phyloP scores from a whole-genome alignment of 2,888 invertebrate genomes.

The Pycnomerus fuliginosus region DNA sequence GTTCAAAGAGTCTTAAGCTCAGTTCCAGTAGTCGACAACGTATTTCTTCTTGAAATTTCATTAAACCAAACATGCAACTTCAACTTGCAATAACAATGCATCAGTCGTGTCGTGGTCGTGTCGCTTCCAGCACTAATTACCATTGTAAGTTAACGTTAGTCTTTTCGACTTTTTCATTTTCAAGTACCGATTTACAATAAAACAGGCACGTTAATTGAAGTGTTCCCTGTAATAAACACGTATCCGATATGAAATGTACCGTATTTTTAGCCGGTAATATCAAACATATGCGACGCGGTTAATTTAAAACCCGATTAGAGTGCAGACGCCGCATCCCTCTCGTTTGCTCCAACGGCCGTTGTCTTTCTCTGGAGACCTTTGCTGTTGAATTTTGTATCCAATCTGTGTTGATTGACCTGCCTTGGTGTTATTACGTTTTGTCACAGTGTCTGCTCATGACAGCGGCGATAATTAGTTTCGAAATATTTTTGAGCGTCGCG shows the following conservation, averaged over 20 bases:
- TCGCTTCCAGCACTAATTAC: no score
- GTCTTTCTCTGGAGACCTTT: constrained; percentile 28
- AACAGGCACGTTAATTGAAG: no score
- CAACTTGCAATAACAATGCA: no score
- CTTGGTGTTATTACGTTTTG: constrained; percentile 32
- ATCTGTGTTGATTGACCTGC: constrained; percentile 35
- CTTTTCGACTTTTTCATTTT: no score
- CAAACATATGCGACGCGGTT: constrained; percentile 29
- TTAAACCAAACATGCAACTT: no score
- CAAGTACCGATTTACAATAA: no score
- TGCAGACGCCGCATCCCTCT: constrained; percentile 24
- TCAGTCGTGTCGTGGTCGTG: no score
- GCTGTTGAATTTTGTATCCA: constrained; percentile 30
- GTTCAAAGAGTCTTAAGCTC: constrained; percentile 39
- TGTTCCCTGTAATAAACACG: constrained; percentile 26
- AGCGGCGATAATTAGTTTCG: constrained; percentile 35
- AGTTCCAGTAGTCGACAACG: no score
- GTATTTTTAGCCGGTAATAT: constrained; percentile 31
- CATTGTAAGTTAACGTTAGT: no score
- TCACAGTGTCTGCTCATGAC: constrained; percentile 34
- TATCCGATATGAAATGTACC: constrained; percentile 23
- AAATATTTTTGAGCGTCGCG: constrained; percentile 17
- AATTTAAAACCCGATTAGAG: constrained; percentile 35
- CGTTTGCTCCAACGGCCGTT: constrained; percentile 9
- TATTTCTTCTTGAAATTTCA: no score